Evolutionary conservation across 92 coral and sea anemone genomes (phyloP).

Genomic region (Palythoa heliodiscus): DNA sequence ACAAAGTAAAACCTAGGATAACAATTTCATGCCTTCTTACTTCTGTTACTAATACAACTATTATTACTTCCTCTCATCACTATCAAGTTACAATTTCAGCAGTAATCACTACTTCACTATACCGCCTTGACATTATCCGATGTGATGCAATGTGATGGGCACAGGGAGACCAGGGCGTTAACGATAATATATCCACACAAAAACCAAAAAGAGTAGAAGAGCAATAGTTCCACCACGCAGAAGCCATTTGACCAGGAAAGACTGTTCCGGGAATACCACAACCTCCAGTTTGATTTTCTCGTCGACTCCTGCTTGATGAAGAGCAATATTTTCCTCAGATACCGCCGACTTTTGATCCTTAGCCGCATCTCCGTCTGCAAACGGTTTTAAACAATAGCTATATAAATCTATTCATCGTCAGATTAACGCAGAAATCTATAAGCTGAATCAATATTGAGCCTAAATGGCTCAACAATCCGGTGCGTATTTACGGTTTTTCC

Average conservation of each 20-base stretch:
- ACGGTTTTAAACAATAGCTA: background rate
- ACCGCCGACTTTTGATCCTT: constrained; percentile 1
- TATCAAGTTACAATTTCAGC: too few relatives aligned
- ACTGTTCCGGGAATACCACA: constrained; percentile 57
- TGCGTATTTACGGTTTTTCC: too few relatives aligned
- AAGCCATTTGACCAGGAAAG: constrained; percentile 49
- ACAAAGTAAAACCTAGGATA: too few relatives aligned
- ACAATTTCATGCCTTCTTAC: too few relatives aligned
- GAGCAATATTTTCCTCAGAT: constrained; percentile 17
- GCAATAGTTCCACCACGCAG: constrained; percentile 52
- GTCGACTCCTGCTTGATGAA: background rate
- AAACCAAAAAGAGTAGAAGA: constrained; percentile 47
- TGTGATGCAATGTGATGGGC: background rate
- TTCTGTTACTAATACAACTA: too few relatives aligned
- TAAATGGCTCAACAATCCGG: too few relatives aligned
- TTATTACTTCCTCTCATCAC: too few relatives aligned
- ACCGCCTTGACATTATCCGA: background rate
- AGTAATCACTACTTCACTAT: too few relatives aligned
- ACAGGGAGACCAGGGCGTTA: constrained; percentile 18
- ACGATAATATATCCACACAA: constrained; percentile 75
- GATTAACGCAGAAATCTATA: background rate
- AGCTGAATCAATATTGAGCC: too few relatives aligned
- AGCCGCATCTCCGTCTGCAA: constrained; percentile 3
- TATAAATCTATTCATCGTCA: background rate
- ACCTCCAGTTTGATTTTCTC: constrained; percentile 52